A percentile compares a stretch with the other conserved stretches of the same genome.
Evolutionary conservation across 2,797 vertebrate genomes (phyloP).

Genomic region (Sylvilagus floridanus): DNA sequence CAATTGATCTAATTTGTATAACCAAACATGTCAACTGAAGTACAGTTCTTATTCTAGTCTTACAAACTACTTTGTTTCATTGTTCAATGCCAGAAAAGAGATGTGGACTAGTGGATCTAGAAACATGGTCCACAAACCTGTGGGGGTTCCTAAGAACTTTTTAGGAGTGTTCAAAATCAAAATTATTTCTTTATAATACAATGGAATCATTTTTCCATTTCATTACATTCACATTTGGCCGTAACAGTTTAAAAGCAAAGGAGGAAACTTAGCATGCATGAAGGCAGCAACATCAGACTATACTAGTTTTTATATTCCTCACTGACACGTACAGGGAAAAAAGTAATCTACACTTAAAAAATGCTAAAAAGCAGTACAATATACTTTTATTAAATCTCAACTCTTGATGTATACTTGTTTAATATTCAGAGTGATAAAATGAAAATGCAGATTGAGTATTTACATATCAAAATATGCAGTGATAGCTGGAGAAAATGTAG

Average conservation of each 20-base stretch:
- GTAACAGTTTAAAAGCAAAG: slow-evolving; percentile 24
- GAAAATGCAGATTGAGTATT: not conserved
- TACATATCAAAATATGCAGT: not conserved
- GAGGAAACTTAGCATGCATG: not conserved
- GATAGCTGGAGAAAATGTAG: not conserved
- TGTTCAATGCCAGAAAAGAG: slow-evolving; percentile 31
- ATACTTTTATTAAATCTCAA: slow-evolving; percentile 22
- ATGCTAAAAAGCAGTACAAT: slow-evolving; percentile 11
- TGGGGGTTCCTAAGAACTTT: not conserved
- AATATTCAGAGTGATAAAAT: slow-evolving; percentile 11
- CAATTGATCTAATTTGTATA: not conserved
- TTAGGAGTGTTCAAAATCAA: not conserved
- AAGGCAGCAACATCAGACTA: not conserved
- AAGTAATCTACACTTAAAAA: not conserved
- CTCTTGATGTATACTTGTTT: not conserved
- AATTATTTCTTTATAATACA: slow-evolving; percentile 1
- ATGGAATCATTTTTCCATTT: not conserved
- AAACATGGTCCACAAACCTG: not conserved
- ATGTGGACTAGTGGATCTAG: not conserved
- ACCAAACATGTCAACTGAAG: not conserved
- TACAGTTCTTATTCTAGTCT: slow-evolving; percentile 24
- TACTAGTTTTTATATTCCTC: not conserved
- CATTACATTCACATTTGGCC: not conserved
- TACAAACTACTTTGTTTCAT: not conserved
- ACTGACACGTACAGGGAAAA: not conserved